Base-by-base conservation (phyloP, 2,888 invertebrate species). In the Tribolium freemani region DNA sequence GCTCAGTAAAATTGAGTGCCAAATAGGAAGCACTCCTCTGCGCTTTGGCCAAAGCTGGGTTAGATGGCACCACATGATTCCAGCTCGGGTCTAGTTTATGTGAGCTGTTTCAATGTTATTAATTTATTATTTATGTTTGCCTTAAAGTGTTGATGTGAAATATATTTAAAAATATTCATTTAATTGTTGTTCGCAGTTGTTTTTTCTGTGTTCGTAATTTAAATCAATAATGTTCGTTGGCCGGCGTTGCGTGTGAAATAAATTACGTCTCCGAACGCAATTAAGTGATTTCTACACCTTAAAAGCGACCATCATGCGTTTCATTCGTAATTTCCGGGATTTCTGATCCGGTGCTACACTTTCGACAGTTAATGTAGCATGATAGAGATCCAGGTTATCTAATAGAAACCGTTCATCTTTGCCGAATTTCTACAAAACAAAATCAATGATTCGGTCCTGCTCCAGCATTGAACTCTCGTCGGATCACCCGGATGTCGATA, bases 271-370 rank as follows among this genome's bases (percentile, higher is more conserved):
- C 38, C 8, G 38, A 38, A 38, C 38, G 38, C 38, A 13, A 30
- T 54, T 26, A n/a, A 30, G 9, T 56, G 16, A 38, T 56, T 56
- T 56, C 56, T 56, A 56, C 26, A 56, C 31, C 31, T 30, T 38
- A 56, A 56, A 56, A 58, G 58, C 58, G 58, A 44, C 44, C 16
- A 58, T 58, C 58, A 16, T 21, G 58, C 45, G 44, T 16, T 58
- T 44, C 20, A 16, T 58, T 58, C 11, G 45, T 26, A 30, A 31
- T 58, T 58, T 58, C 58, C 58, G 58, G 58, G 16, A 16, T 58
- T 56, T 56, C 56, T 38, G 56, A 56, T 30, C 20, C 44, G 58
- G 58, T 31, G 58, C 13, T 58, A 58, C 58, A 58, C 58, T 58
- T 58, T 58, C 58, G 58, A 58, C 20, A 45, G 16, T 45, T 58